These are phyloP conservation scores for Hemibagrus guttatus DNA, from an alignment of 2,797 vertebrate species.

Conservation along the genomic window DNA sequence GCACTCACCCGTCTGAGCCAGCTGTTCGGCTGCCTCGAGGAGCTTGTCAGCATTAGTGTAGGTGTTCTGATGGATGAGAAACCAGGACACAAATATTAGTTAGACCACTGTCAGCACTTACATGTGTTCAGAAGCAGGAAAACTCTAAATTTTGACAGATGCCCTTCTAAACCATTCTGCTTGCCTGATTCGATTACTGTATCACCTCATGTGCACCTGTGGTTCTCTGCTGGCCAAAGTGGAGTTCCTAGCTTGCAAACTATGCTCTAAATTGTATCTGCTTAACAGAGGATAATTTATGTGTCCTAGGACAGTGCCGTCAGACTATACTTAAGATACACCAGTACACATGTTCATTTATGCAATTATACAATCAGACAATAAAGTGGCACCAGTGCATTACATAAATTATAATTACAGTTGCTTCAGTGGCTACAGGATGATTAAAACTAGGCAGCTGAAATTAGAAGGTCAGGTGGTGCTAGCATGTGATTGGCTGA, in stretches of 20 bases:
- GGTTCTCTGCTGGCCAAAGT: neutral
- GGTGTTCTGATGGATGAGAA: constrained; percentile 82
- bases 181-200: constrained; percentile 9
- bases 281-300: neutral
- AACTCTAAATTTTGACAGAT: neutral
- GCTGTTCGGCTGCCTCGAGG: constrained; percentile 94
- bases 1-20: constrained; percentile 97
- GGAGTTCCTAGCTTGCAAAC: constrained; percentile 7
- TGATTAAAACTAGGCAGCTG: neutral
- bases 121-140: neutral
- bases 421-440: neutral
- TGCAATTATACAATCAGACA: neutral
- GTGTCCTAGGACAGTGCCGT: neutral
- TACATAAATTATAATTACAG: neutral
- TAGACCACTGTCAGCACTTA: neutral
- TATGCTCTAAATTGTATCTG: neutral
- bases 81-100: neutral
- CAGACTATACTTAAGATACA: neutral
- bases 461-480: neutral
- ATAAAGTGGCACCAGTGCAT: neutral
- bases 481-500: neutral
- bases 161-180: neutral
- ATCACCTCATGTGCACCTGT: constrained; percentile 16
- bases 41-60: constrained; percentile 99
- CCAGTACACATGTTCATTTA: neutral